These are phyloP conservation scores for Xenopus tropicalis DNA, from an alignment of 2,113 vertebrate genomes.

Conservation along the genomic window DNA sequence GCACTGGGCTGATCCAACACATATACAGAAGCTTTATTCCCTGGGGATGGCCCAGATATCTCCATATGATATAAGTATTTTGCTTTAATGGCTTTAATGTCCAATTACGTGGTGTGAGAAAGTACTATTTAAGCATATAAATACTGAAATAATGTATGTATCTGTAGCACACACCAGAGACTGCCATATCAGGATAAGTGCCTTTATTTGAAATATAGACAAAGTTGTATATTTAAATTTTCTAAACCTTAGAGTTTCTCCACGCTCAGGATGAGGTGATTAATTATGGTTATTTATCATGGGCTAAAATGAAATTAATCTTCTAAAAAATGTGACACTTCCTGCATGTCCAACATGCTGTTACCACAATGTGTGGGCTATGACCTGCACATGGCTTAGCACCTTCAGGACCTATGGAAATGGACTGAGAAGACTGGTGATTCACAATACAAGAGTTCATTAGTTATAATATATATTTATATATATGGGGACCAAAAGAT, in stretches of 20 bases:
- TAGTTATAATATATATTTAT: no score
- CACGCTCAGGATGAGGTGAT: conserved; percentile 24
- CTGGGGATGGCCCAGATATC: no score
- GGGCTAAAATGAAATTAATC: conserved; percentile 23
- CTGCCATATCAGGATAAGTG: no score
- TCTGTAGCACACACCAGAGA: no score
- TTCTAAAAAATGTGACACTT: conserved; percentile 18
- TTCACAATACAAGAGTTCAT: no score
- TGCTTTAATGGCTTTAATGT: no score
- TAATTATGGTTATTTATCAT: conserved; percentile 33
- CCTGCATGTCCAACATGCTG: conserved; percentile 6
- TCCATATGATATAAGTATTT: background rate
- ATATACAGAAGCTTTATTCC: no score
- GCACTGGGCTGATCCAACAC: no score
- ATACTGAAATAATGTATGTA: no score
- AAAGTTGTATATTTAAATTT: conserved; percentile 27
- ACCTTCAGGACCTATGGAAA: conserved; percentile 3
- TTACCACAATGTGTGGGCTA: conserved; percentile 6
- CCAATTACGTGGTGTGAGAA: no score
- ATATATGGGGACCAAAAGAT: no score
- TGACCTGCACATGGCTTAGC: conserved; percentile 15
- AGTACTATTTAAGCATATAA: no score
- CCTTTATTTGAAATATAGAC: conserved; percentile 2
- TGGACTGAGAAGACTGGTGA: background rate
- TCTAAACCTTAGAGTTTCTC: conserved; percentile 1